phyloP scores from a whole-genome alignment of 2,797 vertebrate species.

The Acomys russatus region DNA sequence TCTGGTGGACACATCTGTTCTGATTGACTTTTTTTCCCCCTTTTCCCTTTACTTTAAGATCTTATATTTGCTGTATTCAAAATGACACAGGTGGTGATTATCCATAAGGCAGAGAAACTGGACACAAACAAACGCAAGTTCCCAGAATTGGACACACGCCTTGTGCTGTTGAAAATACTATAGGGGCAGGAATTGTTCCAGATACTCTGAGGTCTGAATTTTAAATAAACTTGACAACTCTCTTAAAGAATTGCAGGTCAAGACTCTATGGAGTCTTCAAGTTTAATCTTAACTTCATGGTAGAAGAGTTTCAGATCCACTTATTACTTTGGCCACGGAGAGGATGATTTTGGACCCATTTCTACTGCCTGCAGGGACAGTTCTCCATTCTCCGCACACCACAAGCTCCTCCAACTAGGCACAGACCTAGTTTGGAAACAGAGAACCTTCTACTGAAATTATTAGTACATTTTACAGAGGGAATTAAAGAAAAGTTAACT shows the following conservation, averaged over 20 bases:
- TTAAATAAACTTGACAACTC: neutral
- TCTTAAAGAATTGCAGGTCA: constrained; percentile 10
- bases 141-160: neutral
- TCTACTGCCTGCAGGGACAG: neutral
- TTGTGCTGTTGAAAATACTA: neutral
- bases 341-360: neutral
- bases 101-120: neutral
- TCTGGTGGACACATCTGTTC: neutral
- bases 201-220: neutral
- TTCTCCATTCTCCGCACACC: neutral
- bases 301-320: neutral
- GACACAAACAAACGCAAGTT: neutral
- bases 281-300: constrained; percentile 5
- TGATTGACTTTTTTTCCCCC: neutral
- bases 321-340: neutral
- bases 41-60: constrained; percentile 1
- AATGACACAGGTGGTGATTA: neutral
- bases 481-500: neutral
- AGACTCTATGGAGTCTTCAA: neutral
- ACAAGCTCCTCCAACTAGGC: neutral
- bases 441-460: constrained; percentile 21
- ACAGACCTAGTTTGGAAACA: neutral
- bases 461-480: neutral
- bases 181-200: neutral
- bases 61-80: neutral